phyloP scores from a whole-genome alignment of 2,113 vertebrate genomes.

The Vidua macroura region DNA sequence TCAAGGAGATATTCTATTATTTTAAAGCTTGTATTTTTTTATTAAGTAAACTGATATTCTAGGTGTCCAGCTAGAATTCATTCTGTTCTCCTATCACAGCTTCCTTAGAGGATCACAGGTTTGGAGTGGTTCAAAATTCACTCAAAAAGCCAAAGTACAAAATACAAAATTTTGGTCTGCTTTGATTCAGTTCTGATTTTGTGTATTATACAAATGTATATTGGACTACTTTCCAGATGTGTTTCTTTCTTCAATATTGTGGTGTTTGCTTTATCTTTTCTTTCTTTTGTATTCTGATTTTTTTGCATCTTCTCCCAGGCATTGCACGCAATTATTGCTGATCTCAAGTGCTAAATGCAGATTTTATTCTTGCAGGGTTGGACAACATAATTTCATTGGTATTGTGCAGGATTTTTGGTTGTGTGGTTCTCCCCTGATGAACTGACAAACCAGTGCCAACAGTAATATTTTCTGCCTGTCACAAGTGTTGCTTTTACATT shows the following conservation, averaged over 20 bases:
- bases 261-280: neutral
- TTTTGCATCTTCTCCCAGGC: neutral
- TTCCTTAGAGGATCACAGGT: neutral
- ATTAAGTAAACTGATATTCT: neutral
- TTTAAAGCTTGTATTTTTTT: neutral
- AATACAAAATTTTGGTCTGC: neutral
- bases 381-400: neutral
- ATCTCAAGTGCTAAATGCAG: neutral
- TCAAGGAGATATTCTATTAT: neutral
- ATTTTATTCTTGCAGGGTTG: neutral
- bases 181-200: neutral
- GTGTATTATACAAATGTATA: accelerated
- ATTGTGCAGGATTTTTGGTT: neutral
- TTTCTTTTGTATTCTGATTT: neutral
- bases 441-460: neutral
- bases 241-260: neutral
- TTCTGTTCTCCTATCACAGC: neutral
- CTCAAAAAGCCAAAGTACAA: neutral
- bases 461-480: slow-evolving; percentile 41
- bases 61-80: neutral
- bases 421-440: neutral
- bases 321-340: neutral
- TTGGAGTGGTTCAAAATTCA: neutral
- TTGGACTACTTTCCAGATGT: neutral
- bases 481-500: slow-evolving; percentile 40